phyloP scores from a whole-genome alignment of 2,888 invertebrate genomes.

The Drosophila borborema region DNA sequence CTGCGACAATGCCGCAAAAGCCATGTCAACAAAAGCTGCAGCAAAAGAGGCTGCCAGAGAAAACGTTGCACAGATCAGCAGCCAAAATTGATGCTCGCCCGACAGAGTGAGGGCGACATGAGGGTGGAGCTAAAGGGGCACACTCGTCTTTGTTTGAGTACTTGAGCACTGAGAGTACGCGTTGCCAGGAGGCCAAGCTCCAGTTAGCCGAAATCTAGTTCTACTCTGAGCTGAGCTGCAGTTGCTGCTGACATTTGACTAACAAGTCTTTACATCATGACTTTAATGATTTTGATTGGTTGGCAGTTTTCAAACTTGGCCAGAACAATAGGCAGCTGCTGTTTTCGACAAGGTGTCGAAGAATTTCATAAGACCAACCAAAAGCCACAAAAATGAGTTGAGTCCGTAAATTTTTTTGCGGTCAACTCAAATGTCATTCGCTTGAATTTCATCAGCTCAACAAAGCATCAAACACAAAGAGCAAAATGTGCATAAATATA shows the following conservation, averaged over 20 bases:
- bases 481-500: background rate
- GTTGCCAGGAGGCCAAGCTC: slow-evolving; percentile 6
- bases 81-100: slow-evolving; percentile 49
- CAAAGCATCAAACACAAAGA: too few relatives aligned
- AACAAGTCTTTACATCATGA: background rate
- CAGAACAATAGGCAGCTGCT: slow-evolving; percentile 21
- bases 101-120: slow-evolving; percentile 17
- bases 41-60: slow-evolving; percentile 31
- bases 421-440: slow-evolving; percentile 16
- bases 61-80: slow-evolving; percentile 38
- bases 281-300: slow-evolving; percentile 64
- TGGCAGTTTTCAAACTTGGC: slow-evolving; percentile 11
- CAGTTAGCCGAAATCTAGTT: background rate
- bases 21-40: slow-evolving; percentile 71
- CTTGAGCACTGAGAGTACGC: background rate
- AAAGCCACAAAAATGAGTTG: slow-evolving; percentile 29
- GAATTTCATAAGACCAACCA: slow-evolving; percentile 28
- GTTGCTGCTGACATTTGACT: slow-evolving; percentile 35
- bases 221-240: background rate
- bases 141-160: background rate
- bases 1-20: slow-evolving; percentile 74
- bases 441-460: background rate
- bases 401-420: slow-evolving; percentile 19
- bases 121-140: background rate
- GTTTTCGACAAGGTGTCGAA: background rate